phyloP scores from a whole-genome alignment of 2,113 vertebrate genomes.

The Lophochroa leadbeateri region DNA sequence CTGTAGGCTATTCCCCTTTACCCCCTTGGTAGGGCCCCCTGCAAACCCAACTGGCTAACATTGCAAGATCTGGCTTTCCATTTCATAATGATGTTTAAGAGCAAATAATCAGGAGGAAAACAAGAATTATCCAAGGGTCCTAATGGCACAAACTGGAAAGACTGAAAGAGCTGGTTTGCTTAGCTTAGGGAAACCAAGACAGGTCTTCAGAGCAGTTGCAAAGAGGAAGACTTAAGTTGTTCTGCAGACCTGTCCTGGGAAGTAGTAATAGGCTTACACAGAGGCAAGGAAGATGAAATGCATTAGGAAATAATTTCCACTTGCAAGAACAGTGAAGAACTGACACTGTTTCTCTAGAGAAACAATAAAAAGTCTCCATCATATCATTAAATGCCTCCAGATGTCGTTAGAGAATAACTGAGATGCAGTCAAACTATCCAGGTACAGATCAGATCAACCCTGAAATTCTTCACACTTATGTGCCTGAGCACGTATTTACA shows the following conservation, averaged over 20 bases:
- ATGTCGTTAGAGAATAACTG: not conserved
- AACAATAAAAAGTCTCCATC: not conserved
- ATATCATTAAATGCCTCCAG: not conserved
- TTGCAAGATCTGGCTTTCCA: not conserved
- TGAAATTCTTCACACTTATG: not conserved
- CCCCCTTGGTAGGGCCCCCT: not conserved
- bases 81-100: not conserved
- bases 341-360: not conserved
- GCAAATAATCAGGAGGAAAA: not conserved
- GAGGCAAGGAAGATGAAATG: not conserved
- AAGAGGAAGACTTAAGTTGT: not conserved
- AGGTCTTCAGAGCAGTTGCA: not conserved
- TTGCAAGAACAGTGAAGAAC: not conserved
- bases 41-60: not conserved
- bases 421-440: not conserved
- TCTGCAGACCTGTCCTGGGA: not conserved
- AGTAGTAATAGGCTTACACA: not conserved
- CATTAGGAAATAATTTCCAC: not conserved
- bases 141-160: not conserved
- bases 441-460: not conserved
- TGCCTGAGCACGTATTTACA: rapidly evolving
- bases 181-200: not conserved
- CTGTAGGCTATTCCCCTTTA: not conserved
- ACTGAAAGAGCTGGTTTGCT: not conserved
- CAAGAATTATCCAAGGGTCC: not conserved